Conservation (phyloP, 2,113 vertebrate species). For the Tragelaphus strepsiceros region DNA sequence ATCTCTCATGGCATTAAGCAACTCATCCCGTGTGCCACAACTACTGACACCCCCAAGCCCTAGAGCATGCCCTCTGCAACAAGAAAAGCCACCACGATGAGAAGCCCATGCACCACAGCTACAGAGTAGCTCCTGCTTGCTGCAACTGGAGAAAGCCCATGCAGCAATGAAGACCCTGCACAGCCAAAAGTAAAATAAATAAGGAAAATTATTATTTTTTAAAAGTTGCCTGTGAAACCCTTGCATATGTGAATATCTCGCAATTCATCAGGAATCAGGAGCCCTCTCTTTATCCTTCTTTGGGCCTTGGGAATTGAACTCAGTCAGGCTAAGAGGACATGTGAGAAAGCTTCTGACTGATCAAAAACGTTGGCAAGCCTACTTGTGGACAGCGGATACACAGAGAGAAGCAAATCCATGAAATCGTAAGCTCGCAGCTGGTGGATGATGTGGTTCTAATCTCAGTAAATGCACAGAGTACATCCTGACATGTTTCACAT, state of each 20-base stretch:
- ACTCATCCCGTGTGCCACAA: neutral
- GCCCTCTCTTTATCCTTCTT: neutral
- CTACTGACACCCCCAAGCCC: neutral
- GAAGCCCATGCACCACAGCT: neutral
- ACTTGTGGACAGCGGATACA: neutral
- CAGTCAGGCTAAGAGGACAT: neutral
- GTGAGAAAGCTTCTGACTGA: neutral
- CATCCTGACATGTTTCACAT: neutral
- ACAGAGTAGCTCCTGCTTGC: neutral
- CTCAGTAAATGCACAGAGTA: neutral
- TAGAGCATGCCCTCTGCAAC: neutral
- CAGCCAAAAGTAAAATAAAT: neutral
- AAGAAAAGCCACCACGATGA: neutral
- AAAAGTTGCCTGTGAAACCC: neutral
- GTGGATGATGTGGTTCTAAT: neutral
- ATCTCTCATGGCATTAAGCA: neutral
- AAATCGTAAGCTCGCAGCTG: fast-evolving
- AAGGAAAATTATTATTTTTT: neutral
- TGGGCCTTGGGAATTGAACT: neutral
- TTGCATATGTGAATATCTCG: neutral
- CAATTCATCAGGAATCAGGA: neutral
- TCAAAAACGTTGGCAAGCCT: neutral
- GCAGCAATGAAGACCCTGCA: neutral
- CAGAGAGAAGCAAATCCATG: neutral
- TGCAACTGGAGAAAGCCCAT: neutral